These are phyloP conservation scores for Deladenus siricidicola DNA, from an alignment of 2,888 invertebrate genomes.

Conservation along the genomic window DNA sequence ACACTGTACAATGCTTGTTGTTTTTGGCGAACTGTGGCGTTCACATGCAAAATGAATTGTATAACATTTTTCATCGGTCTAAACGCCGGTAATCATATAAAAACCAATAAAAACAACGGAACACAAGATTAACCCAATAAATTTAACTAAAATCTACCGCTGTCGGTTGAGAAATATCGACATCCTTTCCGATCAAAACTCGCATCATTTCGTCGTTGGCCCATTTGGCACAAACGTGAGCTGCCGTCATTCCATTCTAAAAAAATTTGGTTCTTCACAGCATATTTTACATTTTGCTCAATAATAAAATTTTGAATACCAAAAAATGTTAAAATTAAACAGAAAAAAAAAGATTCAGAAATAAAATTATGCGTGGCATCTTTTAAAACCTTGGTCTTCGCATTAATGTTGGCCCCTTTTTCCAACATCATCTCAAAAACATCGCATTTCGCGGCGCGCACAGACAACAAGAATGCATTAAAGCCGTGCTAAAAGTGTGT, in stretches of 20 bases:
- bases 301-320: not conserved
- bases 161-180: conserved; percentile 77
- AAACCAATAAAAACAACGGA: no score
- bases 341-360: not conserved
- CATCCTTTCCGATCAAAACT: conserved; percentile 74
- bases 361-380: no score
- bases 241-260: conserved; percentile 89
- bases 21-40: conserved; percentile 82
- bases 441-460: conserved; percentile 55
- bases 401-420: conserved; percentile 54
- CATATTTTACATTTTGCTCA: not conserved
- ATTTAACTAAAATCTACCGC: conserved; percentile 58
- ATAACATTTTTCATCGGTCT: not conserved
- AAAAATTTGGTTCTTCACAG: conserved; percentile 24
- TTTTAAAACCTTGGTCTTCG: conserved; percentile 36
- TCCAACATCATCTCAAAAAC: conserved; percentile 55
- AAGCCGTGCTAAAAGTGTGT: conserved; percentile 51
- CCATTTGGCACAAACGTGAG: conserved; percentile 88
- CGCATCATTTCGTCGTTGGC: conserved; percentile 90
- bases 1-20: no score
- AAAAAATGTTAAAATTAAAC: not conserved
- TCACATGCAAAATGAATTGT: conserved; percentile 89
- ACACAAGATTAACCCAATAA: no score
- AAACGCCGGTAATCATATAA: not conserved
- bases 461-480: conserved; percentile 56